A percentile compares a stretch with the other conserved stretches of the same genome.
These are phyloP conservation scores for Noctua fimbriata DNA, from an alignment of 2,888 invertebrate genomes.

Conservation along the genomic window DNA sequence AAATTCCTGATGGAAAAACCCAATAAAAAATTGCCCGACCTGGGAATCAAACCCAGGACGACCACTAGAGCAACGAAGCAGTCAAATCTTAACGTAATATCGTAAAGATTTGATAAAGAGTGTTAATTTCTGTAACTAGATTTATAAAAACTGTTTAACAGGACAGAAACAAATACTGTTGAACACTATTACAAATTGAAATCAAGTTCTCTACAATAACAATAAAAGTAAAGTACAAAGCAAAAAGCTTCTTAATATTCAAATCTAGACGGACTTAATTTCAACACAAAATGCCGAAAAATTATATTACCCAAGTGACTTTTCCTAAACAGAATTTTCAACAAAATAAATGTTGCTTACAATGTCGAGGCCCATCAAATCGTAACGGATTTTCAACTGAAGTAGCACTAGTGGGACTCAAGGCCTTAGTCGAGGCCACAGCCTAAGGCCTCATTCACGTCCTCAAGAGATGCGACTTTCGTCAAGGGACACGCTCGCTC, in stretches of 20 bases:
- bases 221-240: neutral
- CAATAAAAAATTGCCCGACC: no score
- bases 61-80: no score
- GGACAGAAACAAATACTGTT: neutral
- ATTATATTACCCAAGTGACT: constrained; percentile 32
- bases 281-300: constrained; percentile 31
- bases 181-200: neutral
- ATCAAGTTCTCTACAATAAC: neutral
- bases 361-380: constrained; percentile 50
- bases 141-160: neutral
- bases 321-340: constrained; percentile 31
- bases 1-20: no score
- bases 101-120: neutral
- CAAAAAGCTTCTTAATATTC: constrained; percentile 5
- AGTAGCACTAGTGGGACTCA: constrained; percentile 36
- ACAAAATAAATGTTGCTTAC: constrained; percentile 43
- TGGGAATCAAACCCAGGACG: no score
- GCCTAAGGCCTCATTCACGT: neutral
- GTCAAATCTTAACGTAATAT: neutral
- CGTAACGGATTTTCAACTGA: constrained; percentile 49
- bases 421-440: constrained; percentile 24
- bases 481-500: neutral
- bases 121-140: neutral
- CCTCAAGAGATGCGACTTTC: constrained; percentile 3
- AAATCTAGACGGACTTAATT: constrained; percentile 7